phyloP scores from a whole-genome alignment of 2,797 vertebrate genomes.

The Astyanax mexicanus region DNA sequence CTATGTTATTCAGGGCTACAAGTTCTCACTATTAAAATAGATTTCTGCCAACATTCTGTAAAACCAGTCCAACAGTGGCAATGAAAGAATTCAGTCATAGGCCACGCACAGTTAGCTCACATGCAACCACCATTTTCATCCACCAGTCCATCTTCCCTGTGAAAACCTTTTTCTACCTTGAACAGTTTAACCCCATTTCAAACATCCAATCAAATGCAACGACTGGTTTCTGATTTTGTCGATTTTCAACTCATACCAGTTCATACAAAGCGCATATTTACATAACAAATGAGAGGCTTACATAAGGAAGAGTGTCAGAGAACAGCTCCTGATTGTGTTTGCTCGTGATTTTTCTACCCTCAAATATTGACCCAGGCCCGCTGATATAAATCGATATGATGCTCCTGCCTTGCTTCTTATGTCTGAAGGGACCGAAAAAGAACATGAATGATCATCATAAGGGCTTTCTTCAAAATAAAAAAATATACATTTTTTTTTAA shows the following conservation, averaged over 20 bases:
- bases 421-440: not conserved
- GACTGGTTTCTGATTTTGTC: slow-evolving; percentile 19
- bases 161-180: slow-evolving; percentile 5
- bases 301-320: slow-evolving; percentile 33
- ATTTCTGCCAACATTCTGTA: not conserved
- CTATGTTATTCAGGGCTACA: not conserved
- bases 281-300: slow-evolving; percentile 53
- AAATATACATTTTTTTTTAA: too few relatives aligned
- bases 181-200: not conserved
- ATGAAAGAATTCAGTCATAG: not conserved
- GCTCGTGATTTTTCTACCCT: slow-evolving; percentile 31
- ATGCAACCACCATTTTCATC: slow-evolving; percentile 22
- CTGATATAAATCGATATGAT: slow-evolving; percentile 17
- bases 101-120: not conserved
- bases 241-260: slow-evolving; percentile 9
- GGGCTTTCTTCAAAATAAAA: too few relatives aligned
- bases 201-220: not conserved
- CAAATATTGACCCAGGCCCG: slow-evolving; percentile 39
- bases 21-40: not conserved
- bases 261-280: slow-evolving; percentile 28
- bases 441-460: too few relatives aligned
- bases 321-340: slow-evolving; percentile 41
- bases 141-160: slow-evolving; percentile 33
- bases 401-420: not conserved
- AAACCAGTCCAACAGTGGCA: not conserved